A percentile compares a stretch with the other conserved stretches of the same genome.
Conservation (phyloP, 2,797 vertebrate genomes). For the Rhynchonycteris naso region DNA sequence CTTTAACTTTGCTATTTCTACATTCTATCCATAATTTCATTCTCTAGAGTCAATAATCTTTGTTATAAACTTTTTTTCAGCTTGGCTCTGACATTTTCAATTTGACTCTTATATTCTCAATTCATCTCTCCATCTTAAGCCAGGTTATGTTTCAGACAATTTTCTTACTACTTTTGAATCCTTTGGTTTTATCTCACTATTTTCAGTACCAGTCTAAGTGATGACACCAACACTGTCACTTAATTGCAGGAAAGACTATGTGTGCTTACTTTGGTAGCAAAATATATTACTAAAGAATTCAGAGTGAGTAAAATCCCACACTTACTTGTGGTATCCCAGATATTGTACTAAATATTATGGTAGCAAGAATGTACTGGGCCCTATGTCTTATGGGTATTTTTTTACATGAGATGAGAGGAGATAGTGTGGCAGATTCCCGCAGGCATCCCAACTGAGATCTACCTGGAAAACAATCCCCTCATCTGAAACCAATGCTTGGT, state of each 20-base stretch:
- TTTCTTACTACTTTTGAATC: neutral
- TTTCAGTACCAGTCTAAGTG: neutral
- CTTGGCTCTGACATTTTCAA: neutral
- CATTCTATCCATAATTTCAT: neutral
- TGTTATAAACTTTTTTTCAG: neutral
- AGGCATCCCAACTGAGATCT: too few species aligned
- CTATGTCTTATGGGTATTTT: neutral
- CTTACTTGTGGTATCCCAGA: neutral
- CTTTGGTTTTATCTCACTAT: neutral
- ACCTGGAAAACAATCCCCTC: too few species aligned
- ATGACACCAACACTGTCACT: neutral
- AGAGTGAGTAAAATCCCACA: neutral
- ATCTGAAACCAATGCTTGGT: too few species aligned
- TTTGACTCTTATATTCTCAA: neutral
- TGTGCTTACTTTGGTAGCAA: neutral
- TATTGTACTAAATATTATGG: neutral
- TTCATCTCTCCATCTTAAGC: neutral
- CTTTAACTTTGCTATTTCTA: neutral
- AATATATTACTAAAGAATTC: neutral
- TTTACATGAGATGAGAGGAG: too few species aligned
- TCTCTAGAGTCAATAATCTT: neutral
- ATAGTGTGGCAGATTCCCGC: too few species aligned
- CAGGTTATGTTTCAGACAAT: neutral
- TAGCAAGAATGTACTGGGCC: neutral
- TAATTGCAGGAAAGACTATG: neutral